Evolutionary conservation across 2,888 invertebrate genomes (phyloP).

Genomic region (Galeopsomyia nigrocyanea): DNA sequence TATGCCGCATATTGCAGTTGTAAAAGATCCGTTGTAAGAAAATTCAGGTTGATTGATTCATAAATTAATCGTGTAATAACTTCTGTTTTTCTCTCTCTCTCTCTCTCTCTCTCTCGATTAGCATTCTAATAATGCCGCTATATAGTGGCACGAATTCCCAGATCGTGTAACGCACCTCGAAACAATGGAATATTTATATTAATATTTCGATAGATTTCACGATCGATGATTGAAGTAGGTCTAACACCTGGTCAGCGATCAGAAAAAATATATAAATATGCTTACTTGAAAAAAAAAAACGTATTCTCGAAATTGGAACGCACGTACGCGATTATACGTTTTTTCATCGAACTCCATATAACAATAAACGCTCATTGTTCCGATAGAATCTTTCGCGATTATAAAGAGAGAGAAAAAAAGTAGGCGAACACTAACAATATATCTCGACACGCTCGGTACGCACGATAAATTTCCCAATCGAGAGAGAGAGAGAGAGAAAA

Average conservation of each 20-base stretch:
- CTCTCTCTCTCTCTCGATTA: not conserved
- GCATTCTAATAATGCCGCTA: constrained; percentile 5
- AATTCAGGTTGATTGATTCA: constrained; percentile 13
- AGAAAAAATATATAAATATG: too few species aligned
- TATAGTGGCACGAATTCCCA: constrained; percentile 18
- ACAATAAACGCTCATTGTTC: constrained; percentile 20
- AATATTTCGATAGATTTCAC: not conserved
- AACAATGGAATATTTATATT: constrained; percentile 20
- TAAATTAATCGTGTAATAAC: constrained; percentile 10
- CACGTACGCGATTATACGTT: not conserved
- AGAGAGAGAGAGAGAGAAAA: not conserved
- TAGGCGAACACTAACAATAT: constrained; percentile 11
- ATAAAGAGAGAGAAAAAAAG: not conserved
- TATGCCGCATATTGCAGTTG: too few species aligned
- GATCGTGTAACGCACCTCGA: constrained; percentile 8
- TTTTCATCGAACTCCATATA: constrained; percentile 11
- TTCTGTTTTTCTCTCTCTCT: too few species aligned
- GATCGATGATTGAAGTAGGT: not conserved
- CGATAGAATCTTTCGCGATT: constrained; percentile 16
- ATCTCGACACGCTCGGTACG: not conserved
- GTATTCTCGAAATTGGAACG: not conserved
- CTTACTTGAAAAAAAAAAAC: not conserved
- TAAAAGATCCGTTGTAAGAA: not conserved
- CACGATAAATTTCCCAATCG: constrained; percentile 25
- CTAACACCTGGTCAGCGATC: too few species aligned